These are phyloP conservation scores for Oligia strigilis DNA, from an alignment of 2,888 invertebrate genomes.

Conservation along the genomic window DNA sequence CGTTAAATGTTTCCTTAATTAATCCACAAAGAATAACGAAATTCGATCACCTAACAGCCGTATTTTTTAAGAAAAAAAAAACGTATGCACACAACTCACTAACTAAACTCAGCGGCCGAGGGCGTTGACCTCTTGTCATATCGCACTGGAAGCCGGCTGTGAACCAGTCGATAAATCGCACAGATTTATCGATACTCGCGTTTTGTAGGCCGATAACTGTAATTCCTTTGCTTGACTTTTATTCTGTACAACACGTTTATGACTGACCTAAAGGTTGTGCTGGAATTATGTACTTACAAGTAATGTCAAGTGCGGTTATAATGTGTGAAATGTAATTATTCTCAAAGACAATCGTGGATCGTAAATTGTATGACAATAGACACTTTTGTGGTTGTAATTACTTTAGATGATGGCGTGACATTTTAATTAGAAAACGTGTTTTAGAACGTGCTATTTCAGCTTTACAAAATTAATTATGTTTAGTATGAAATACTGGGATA, in stretches of 20 bases:
- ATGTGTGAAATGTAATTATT: slow-evolving; percentile 22
- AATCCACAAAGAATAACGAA: slow-evolving; percentile 32
- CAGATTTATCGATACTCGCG: slow-evolving; percentile 70
- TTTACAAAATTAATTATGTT: background rate
- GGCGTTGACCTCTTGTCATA: slow-evolving; percentile 82
- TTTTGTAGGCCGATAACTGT: slow-evolving; percentile 66
- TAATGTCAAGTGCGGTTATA: slow-evolving; percentile 18
- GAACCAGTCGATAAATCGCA: slow-evolving; percentile 67
- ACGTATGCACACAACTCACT: slow-evolving; percentile 78
- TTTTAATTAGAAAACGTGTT: slow-evolving; percentile 17
- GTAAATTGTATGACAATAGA: slow-evolving; percentile 28
- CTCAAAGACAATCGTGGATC: slow-evolving; percentile 16
- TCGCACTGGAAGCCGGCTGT: slow-evolving; percentile 80
- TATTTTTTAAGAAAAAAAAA: slow-evolving; percentile 70
- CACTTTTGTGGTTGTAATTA: slow-evolving; percentile 29
- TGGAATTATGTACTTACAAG: slow-evolving; percentile 10
- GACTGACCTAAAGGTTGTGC: slow-evolving; percentile 15
- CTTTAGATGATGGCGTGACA: slow-evolving; percentile 4
- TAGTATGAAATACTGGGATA: background rate
- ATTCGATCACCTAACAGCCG: slow-evolving; percentile 58
- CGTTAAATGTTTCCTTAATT: background rate
- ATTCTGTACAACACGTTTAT: slow-evolving; percentile 54
- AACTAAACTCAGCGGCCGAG: slow-evolving; percentile 68
- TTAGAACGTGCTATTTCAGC: background rate
- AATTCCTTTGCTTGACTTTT: slow-evolving; percentile 58